These are phyloP conservation scores for Pachypanchax playfairii DNA, from an alignment of 2,113 vertebrate species.

Conservation along the genomic window DNA sequence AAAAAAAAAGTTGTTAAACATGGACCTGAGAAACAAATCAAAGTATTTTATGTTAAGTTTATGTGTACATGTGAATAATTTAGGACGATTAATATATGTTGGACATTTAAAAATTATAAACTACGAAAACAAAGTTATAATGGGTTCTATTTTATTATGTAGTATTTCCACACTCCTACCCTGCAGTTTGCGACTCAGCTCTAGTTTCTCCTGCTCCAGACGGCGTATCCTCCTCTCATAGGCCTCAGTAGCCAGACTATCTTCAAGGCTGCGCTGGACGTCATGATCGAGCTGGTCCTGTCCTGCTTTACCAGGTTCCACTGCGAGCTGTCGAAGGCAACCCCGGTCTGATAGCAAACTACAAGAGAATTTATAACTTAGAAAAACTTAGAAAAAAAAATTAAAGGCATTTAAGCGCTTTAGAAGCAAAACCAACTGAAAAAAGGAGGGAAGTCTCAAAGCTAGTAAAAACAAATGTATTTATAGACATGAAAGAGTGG, in stretches of 20 bases:
- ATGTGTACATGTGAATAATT: too few relatives aligned
- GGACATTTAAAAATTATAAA: not conserved
- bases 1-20: too few relatives aligned
- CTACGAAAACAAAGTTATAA: not conserved
- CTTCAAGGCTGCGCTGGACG: constrained; percentile 90
- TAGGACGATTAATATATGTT: too few relatives aligned
- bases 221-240: constrained; percentile 95
- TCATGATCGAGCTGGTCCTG: constrained; percentile 84
- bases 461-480: not conserved
- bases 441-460: too few relatives aligned
- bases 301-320: constrained; percentile 60
- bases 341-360: constrained; percentile 93
- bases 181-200: constrained; percentile 95
- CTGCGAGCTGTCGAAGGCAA: constrained; percentile 82
- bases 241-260: constrained; percentile 93
- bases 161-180: constrained; percentile 73
- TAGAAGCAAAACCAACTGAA: not conserved
- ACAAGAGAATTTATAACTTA: too few relatives aligned
- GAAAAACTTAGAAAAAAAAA: not conserved
- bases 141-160: too few relatives aligned
- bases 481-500: not conserved
- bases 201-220: constrained; percentile 94
- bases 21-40: too few relatives aligned
- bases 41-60: too few relatives aligned
- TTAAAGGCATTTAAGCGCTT: not conserved